A percentile compares a stretch with the other conserved stretches of the same genome.
Evolutionary conservation across 2,888 invertebrate genomes (phyloP).

Genomic region (Parnassius mnemosyne): DNA sequence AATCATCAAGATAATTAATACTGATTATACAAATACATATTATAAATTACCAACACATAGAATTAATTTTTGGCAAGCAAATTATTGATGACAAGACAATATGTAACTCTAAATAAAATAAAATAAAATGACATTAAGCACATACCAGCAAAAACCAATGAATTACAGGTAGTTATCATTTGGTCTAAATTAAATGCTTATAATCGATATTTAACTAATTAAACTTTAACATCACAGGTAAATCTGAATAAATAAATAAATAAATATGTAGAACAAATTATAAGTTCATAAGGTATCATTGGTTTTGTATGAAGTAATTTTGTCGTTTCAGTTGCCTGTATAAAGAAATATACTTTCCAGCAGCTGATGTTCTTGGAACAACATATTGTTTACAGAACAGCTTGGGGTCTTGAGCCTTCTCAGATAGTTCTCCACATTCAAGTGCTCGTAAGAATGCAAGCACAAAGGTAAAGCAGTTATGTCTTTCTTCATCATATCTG

Average conservation of each 20-base stretch:
- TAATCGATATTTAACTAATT: conserved; percentile 59
- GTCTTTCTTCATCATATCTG: conserved; percentile 86
- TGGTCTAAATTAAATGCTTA: conserved; percentile 75
- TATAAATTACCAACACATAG: conserved; percentile 17
- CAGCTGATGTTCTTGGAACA: conserved; percentile 89
- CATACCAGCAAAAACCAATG: conserved; percentile 31
- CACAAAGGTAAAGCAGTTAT: conserved; percentile 94
- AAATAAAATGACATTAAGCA: conserved; percentile 25
- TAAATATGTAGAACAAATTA: conserved; percentile 51
- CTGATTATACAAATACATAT: conserved; percentile 15
- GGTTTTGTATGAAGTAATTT: conserved; percentile 71
- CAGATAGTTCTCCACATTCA: conserved; percentile 85
- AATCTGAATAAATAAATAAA: conserved; percentile 70
- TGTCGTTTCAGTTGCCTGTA: conserved; percentile 85
- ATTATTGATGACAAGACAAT: conserved; percentile 14
- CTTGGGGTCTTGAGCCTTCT: conserved; percentile 84
- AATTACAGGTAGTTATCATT: conserved; percentile 55
- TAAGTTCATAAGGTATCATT: conserved; percentile 51
- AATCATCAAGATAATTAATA: conserved; percentile 19
- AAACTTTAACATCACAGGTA: conserved; percentile 76
- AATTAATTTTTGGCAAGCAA: conserved; percentile 22
- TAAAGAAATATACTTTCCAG: conserved; percentile 91
- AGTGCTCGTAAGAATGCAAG: conserved; percentile 88
- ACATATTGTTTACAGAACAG: conserved; percentile 90
- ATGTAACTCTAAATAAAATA: conserved; percentile 2